Percentiles rank a stretch among this genome's conserved stretches.
Evolutionary conservation across 2,113 vertebrate species (phyloP).

Genomic region (Struthidea cinerea): DNA sequence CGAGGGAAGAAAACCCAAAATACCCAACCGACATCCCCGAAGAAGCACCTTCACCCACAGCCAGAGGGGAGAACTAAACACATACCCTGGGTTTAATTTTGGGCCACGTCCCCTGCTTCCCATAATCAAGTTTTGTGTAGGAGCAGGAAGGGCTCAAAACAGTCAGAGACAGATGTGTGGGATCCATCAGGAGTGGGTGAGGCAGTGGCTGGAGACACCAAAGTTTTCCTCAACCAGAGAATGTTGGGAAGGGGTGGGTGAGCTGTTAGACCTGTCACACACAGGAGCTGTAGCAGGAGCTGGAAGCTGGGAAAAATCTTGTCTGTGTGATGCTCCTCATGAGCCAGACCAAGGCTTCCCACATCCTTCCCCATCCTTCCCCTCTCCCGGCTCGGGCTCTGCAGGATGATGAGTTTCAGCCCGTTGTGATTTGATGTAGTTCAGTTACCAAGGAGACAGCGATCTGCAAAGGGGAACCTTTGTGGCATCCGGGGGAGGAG

Average conservation of each 20-base stretch:
- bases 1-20: not conserved
- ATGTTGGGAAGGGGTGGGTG: not conserved
- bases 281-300: not conserved
- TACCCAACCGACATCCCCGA: no score
- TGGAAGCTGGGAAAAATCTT: not conserved
- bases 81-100: not conserved
- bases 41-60: not conserved
- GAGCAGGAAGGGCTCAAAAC: not conserved
- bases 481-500: not conserved
- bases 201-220: not conserved
- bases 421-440: not conserved
- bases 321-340: not conserved
- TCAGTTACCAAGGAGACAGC: slow-evolving; percentile 31
- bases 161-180: not conserved
- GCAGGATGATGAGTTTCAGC: not conserved
- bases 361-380: not conserved
- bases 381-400: not conserved
- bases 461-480: not conserved
- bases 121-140: not conserved
- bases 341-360: not conserved
- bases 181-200: not conserved
- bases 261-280: not conserved
- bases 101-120: not conserved
- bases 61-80: not conserved
- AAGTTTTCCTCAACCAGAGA: not conserved